Evolutionary conservation across 64 coral and sea anemone genomes (phyloP), one percentile per base, ranked within the genome.

Genomic region (Pocillopora damicornis): DNA sequence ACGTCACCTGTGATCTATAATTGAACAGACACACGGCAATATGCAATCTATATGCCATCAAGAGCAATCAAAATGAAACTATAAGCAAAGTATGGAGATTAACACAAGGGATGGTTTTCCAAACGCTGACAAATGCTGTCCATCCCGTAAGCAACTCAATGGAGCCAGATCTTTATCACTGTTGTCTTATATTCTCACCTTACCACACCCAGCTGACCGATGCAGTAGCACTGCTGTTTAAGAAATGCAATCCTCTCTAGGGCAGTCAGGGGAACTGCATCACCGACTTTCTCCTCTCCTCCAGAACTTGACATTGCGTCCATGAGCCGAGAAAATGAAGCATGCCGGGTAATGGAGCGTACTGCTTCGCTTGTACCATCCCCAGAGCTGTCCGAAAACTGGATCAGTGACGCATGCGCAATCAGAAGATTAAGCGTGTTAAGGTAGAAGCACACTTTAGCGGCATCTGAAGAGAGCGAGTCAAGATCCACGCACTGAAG

Each of bases 401-500:
- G 77, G 37, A 90, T 51, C 26, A 99, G 76, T 38, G 88, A 91
- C 5, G 97, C 93, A 77, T 99, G 93, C 16, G 85, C 90, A 22
- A 99, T 78, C 10, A 99, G 84, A 11, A 95, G 76, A 80, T 99
- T 99, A 9, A 99, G 75, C 13, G 95, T 89, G 77, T 99, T 99
- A n/a, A 88, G 66, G 78, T 92, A 99, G 75, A 95, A 99, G 74
- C 90, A 92, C 13, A 90, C 16, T 76, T 99, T 99, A 8, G 87
- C 86, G 4, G 76, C 61, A 17, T 95, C 81, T 37, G 93, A 90
- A 75, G 68, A 37, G 0, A 99, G 88, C 25, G 84, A 72, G 23
- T 95, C 83, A 56, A 99, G 88, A 63, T 99, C 86, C 20, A 99
- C 78, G 56, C 25, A 69, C 74, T 95, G 88, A 35, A 99, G 93